Evolutionary conservation across 2,113 vertebrate species (phyloP), one percentile per base, ranked within the genome.

Genomic region (Sander vitreus): DNA sequence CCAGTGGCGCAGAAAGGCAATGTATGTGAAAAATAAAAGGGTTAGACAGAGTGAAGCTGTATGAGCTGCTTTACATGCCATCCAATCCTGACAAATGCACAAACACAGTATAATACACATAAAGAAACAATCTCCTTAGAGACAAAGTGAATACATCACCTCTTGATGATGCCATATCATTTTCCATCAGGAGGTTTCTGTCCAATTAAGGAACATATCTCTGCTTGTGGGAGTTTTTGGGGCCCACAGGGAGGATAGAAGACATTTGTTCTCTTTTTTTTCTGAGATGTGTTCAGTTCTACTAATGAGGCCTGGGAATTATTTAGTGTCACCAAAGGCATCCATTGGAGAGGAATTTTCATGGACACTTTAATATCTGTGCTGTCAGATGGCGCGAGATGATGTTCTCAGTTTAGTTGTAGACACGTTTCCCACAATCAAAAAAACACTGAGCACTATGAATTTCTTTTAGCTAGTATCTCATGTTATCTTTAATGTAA

Each of bases 261-360:
- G 69, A 88, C 36, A 76, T 64, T 43, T 63, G 64, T 78, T 76
- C 76, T 76, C 55, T 79, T 73, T 67, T 55, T n/a, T 78, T 70
- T 76, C 48, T 50, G 12, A 62, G 55, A 67, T 62, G 39, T 27
- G n/a, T 70, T 85, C 67, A 55, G 48, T 47, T 68, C 60, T 25
- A 55, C 80, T 85, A 86, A 90, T 83, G 76, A 88, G 83, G 10
- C 3, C 45, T 70, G 88, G 85, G 72, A 82, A 73, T 90, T 85
- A 58, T 57, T 50, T 6, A 4, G 27, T 21, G 18, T 45, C 73
- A 76, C 45, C 50, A 72, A 82, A 73, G 54, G 66, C 58, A 60
- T 80, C 62, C 8, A 11, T 27, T 5, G 48, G 51, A 82, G 72
- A 72, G 45, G 54, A 64, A 72, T 64, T 63, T 43, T 86, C 72